Evolutionary conservation across 1,140 invertebrate genomes (phyloP).

Genomic region (Samia ricini): DNA sequence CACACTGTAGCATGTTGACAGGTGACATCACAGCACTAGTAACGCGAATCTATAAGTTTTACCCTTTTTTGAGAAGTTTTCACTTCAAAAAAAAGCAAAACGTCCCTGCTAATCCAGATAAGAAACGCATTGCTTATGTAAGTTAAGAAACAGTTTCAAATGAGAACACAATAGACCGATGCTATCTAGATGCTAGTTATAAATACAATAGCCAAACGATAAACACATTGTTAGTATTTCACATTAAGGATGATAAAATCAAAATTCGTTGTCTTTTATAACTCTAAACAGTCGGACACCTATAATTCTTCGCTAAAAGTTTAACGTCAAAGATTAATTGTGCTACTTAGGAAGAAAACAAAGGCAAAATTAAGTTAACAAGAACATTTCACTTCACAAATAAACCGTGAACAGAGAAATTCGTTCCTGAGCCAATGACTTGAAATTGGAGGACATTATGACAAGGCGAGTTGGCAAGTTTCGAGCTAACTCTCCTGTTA

Average conservation of each 20-base stretch:
- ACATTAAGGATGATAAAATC: neutral
- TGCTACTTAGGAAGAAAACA: neutral
- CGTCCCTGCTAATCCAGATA: no score
- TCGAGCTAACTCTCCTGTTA: constrained; percentile 1
- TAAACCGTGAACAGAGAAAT: constrained; percentile 1
- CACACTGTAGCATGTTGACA: no score
- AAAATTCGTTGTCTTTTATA: neutral
- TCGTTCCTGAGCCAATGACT: constrained; percentile 4
- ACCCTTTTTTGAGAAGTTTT: no score
- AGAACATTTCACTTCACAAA: neutral
- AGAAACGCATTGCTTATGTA: no score
- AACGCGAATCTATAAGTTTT: no score
- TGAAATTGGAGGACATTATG: constrained; percentile 5
- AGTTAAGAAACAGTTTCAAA: no score
- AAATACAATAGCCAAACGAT: no score
- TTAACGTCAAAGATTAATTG: neutral
- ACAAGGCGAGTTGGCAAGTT: constrained; percentile 4
- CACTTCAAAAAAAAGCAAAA: no score
- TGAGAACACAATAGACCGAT: no score
- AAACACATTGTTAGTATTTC: no score
- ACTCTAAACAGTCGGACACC: neutral
- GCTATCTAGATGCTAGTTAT: no score
- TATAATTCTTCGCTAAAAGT: neutral
- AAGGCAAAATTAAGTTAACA: neutral
- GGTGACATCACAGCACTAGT: no score